Evolutionary conservation across 1,140 invertebrate genomes (phyloP), one percentile per base, ranked within the genome.

Genomic region (Ridgeia piscesae): DNA sequence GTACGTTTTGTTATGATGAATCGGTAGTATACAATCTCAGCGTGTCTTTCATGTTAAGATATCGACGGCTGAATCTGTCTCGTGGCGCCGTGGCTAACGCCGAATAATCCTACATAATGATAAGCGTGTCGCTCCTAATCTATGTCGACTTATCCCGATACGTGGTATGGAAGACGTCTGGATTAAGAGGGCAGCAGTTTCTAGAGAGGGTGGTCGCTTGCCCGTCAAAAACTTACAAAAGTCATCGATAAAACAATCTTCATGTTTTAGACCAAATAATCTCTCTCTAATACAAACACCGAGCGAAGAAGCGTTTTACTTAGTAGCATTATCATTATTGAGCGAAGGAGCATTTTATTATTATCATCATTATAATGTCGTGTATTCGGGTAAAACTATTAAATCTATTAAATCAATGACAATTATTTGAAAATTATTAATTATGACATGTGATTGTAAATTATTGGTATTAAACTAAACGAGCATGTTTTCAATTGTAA

Each of bases 121-220:
- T 33, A 93, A 92, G 77, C n/a, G 35, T 11, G 27, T 35, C 34
- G 35, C 35, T 1, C 34, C 35, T 50, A 58, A 33, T 89, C 58
- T 93, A 58, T 34, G n/a, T 2, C 89, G 33, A 50, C 92, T 92
- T 58, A 93, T 92, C 33, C 14, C 34, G 9, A 91, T 77, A 31
- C 17, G 91, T 33, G 31, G n/a, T 17, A 27, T 0, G 33, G 35
- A 35, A 92, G 34, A 35, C 58, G 27, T 77, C 58, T 77, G 58
- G 14, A 27, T 31, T 77, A 9, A 77, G 27, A 21, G 11, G 58
- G 58, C 58, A 21, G 58, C 17, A 31, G 58, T 77, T 77, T 77
- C 11, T 77, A 9, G 58, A 77, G 2, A 31, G 14, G 58, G 58
- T 77, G 58, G 0, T 77, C 58, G 58, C 11, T 21, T 21, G 58